Evolutionary conservation across 2,797 vertebrate species (phyloP).

Genomic region (Pseudotriccus pelzelni): DNA sequence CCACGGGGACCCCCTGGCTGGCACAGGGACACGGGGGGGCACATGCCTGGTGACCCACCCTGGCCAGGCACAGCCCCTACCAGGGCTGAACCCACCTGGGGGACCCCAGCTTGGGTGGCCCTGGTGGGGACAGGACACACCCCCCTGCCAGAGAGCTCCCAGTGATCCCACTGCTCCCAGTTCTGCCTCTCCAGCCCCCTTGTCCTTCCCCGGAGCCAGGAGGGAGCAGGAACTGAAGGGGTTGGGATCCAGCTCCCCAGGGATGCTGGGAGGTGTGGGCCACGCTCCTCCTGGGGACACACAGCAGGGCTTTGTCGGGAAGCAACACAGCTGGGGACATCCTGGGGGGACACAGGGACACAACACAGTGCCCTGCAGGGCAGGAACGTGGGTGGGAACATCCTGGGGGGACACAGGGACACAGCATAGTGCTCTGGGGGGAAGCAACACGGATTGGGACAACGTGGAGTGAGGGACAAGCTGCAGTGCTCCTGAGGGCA

Average conservation of each 20-base stretch:
- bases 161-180: background rate
- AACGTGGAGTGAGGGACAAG: background rate
- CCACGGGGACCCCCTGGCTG: accelerated
- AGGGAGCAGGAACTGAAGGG: background rate
- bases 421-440: background rate
- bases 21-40: accelerated
- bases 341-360: background rate
- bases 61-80: accelerated
- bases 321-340: background rate
- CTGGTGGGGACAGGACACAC: accelerated
- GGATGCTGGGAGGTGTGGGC: accelerated
- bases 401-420: background rate
- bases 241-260: background rate
- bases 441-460: background rate
- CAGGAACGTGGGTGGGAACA: background rate
- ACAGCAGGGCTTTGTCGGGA: accelerated
- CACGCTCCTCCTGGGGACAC: background rate
- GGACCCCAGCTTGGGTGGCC: accelerated
- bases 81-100: accelerated
- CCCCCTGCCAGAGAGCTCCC: accelerated
- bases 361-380: background rate
- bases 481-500: background rate
- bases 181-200: background rate
- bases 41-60: accelerated
- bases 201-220: accelerated